Base-by-base conservation (phyloP, 2,797 vertebrate genomes). In the Cephalopachus bancanus region DNA sequence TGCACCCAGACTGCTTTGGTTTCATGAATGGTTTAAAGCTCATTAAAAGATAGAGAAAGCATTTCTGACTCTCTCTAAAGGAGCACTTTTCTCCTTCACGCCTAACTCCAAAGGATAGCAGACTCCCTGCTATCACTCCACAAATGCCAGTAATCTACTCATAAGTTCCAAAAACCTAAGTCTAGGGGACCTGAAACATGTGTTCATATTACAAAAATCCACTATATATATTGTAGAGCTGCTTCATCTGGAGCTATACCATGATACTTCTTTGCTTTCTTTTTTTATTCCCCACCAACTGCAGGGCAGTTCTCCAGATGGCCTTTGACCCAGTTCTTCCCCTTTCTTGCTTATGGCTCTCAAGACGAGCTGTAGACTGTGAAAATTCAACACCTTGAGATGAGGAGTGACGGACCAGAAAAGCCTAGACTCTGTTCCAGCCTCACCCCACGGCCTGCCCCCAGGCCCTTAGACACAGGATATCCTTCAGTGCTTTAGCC, bases 11-110 rank as follows among this genome's bases (percentile, higher is more conserved):
- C 44, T 44, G 44, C 44, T 44, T 44, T 44, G 33, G 84, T 91
- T 90, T 97, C 89, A 83, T 49, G 83, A 93, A 88, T 79, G 86
- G 59, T 20, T 92, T 89, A 88, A 90, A n/a, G 84, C 12, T 87
- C 83, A 78, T 30, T 53, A 91, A 89, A 71, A 90, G 26, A 20
- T 6, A 17, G 49, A 10, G 26, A 24, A 83, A 75, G 84, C 53
- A 65, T 53, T 86, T 87, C 80, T 76, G 74, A 71, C 10, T 74
- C 51, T 83, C 64, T 64, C 65, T 14, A 12, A 95, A 92, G 49
- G 53, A 17, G n/a, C 5, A 7, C 20, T 24, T 84, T 53, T 16
- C 51, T 80, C 3, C 28, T 20, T 59, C 24, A 1, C 8, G 49
- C 16, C 67, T 51, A 22, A 37, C 24, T 92, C 55, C 57, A 14